Percentiles rank a stretch among this genome's conserved stretches.
Evolutionary conservation across 2,888 invertebrate species (phyloP).

Genomic region (Rhamnusium bicolor): DNA sequence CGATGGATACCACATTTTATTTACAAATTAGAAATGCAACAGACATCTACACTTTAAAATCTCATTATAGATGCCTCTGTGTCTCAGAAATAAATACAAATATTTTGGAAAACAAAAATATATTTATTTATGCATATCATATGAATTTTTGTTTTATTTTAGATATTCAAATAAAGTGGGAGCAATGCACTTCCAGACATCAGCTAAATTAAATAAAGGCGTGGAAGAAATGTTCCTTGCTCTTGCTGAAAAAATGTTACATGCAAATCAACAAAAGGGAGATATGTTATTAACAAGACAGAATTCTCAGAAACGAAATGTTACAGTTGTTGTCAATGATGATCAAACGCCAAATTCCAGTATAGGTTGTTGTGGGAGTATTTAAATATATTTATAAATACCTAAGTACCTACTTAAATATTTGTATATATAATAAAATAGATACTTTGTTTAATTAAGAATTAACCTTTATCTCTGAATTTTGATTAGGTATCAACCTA

Average conservation of each 20-base stretch:
- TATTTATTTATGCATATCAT: neutral
- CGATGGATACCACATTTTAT: too few relatives aligned
- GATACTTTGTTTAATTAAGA: too few relatives aligned
- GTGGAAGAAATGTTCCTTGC: conserved; percentile 93
- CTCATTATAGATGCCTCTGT: too few relatives aligned
- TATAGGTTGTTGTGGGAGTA: conserved; percentile 64
- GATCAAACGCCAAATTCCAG: conserved; percentile 58
- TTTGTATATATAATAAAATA: too few relatives aligned
- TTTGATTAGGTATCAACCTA: too few relatives aligned
- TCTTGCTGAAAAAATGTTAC: conserved; percentile 84
- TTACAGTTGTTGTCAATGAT: conserved; percentile 68
- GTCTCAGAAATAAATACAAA: too few relatives aligned
- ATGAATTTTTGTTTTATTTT: conserved; percentile 60
- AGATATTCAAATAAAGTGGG: conserved; percentile 94
- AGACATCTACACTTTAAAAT: too few relatives aligned
- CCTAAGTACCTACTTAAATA: too few relatives aligned
- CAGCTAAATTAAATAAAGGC: conserved; percentile 93
- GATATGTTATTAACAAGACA: conserved; percentile 62
- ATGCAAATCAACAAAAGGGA: conserved; percentile 63
- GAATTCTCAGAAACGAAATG: conserved; percentile 66
- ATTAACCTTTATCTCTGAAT: too few relatives aligned
- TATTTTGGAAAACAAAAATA: neutral
- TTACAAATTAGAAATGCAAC: too few relatives aligned
- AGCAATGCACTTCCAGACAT: conserved; percentile 93
- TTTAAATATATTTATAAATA: too few relatives aligned